These are phyloP conservation scores for Yponomeuta evonymella DNA, from an alignment of 2,888 invertebrate genomes.

Conservation along the genomic window DNA sequence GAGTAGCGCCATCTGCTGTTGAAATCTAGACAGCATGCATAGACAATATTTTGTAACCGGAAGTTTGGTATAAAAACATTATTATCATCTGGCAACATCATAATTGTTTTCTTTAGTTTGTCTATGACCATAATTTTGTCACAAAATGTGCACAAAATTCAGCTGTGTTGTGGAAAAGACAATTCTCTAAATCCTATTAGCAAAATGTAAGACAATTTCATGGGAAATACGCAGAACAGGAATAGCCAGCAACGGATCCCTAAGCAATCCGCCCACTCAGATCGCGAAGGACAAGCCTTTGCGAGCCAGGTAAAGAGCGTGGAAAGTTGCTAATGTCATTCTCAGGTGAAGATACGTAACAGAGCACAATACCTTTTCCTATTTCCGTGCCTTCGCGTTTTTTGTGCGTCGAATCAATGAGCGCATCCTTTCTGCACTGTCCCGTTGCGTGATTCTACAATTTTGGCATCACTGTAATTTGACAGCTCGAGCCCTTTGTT, in stretches of 20 bases:
- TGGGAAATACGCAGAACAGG: conserved; percentile 68
- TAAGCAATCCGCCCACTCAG: conserved; percentile 46
- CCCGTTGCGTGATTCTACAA: background rate
- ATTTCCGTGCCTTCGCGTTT: background rate
- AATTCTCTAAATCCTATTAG: conserved; percentile 27
- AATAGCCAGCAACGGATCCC: conserved; percentile 44
- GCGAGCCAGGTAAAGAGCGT: conserved; percentile 65
- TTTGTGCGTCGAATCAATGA: conserved; percentile 12
- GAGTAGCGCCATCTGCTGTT: background rate
- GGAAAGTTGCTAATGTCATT: conserved; percentile 73
- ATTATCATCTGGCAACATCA: background rate
- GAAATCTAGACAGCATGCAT: background rate
- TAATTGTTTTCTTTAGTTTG: conserved; percentile 17
- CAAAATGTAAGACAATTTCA: conserved; percentile 37
- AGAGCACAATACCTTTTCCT: conserved; percentile 34
- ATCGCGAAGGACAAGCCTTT: conserved; percentile 60
- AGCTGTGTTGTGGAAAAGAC: conserved; percentile 25
- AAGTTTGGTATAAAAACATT: background rate
- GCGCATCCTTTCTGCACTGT: background rate
- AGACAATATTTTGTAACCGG: background rate
- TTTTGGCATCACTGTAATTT: conserved; percentile 20
- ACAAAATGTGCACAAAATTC: conserved; percentile 21
- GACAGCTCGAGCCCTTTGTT: conserved; percentile 38
- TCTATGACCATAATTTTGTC: conserved; percentile 28
- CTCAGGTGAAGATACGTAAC: conserved; percentile 71